Evolutionary conservation across 2,113 vertebrate species (phyloP), one percentile per base, ranked within the genome.

Genomic region (Pygoscelis antarcticus): DNA sequence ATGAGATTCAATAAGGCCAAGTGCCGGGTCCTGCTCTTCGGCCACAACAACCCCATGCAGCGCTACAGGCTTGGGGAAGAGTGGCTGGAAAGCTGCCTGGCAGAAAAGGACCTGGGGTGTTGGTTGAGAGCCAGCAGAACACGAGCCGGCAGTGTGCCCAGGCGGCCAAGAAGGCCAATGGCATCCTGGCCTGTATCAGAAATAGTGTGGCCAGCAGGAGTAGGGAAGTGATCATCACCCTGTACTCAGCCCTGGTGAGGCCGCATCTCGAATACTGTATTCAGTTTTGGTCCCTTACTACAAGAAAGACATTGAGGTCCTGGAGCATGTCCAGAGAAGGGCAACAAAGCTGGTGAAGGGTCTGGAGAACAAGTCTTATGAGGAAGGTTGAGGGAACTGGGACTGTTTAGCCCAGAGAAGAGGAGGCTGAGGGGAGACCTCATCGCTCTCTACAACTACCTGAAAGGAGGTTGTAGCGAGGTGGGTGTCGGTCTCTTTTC

Each of bases 261-360:
- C 7, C 0, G 1, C 25, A 42, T 18, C 23, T 49, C 0, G 1
- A 83, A 7, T 22, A 0, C 8, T 2, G 1, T 16, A 12, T 18
- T 17, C 21, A 18, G 10, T n/a, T 21, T 61, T 57, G 64, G 17
- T 8, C 4, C 19, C 22, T 58, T 30, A 42, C 51, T 62, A 25
- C 5, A 52, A 16, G 5, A 26, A 25, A 2, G 36, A 77, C n/a
- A 32, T 0, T 13, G 30, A 54, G 16, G 26, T 7, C 9, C 52
- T 83, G 46, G 12, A 84, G 4, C 0, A 0, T 4, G 6, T 54
- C 23, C 81, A 91, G 14, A 54, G 23, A 60, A 32, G 7, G 13
- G 40, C 38, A 55, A 54, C 6, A 3, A 54, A 11, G 52, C 16
- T 10, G 16, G 52, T 29, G 27, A 54, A 11, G 26, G 16, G 25